Base-by-base conservation (phyloP, 2,113 vertebrate species). In the Dasypus novemcinctus region DNA sequence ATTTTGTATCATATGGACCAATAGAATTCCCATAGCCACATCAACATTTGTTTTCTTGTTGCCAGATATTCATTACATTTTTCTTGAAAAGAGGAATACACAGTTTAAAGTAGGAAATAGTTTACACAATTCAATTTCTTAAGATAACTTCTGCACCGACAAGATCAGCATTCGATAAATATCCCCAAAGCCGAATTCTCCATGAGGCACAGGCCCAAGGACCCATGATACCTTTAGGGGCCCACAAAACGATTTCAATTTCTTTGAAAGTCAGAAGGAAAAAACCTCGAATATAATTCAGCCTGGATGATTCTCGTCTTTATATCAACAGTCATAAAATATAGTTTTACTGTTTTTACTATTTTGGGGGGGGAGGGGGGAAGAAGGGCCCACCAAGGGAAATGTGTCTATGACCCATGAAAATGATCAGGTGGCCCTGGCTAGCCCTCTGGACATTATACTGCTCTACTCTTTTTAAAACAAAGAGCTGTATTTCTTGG, bases 21-120 rank as follows among this genome's bases (percentile, higher is more conserved):
- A 54, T 84, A 52, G 36, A 85, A 75, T 88, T 72, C 41, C 6
- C 9, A 64, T 69, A 88, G 7, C 74, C 14, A 36, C 21, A 80
- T 63, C 41, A 74, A 25, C 49, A 69, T 87, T 72, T 92, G 21
- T 63, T 61, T 66, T 52, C 76, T 85, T 86, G 13, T 82, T n/a
- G 33, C 71, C 54, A 87, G 52, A 54, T 5, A 13, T 80, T 80
- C 36, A 43, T 74, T 72, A 87, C 11, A 31, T 79, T 59, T 94
- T 92, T 95, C 64, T 94, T 89, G 68, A 72, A 59, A 86, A 89
- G 75, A 92, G 78, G 14, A 31, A 43, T 78, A 90, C 57, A 59
- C 23, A 59, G 7, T 46, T 93, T 90, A 57, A 97, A 79, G 63
- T 38, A 80, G 63, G 52, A 75, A 93, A 69, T 87, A 68, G 61